These are phyloP conservation scores for Bellardia bayeri DNA, from an alignment of 2,888 invertebrate species.

Conservation along the genomic window DNA sequence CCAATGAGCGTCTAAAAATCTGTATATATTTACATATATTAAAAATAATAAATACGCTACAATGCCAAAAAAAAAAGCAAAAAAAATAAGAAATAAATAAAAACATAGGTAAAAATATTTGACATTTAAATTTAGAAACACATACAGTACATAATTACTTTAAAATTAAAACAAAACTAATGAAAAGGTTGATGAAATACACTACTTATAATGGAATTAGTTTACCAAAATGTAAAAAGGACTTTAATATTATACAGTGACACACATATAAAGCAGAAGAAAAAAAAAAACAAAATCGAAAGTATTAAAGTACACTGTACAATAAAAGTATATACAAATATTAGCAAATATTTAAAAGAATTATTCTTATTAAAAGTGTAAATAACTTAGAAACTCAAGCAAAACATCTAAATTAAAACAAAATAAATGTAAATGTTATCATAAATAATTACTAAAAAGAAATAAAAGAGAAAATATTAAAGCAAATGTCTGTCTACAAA, in stretches of 20 bases:
- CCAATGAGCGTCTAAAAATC: slow-evolving; percentile 77
- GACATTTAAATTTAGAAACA: slow-evolving; percentile 46
- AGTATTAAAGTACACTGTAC: slow-evolving; percentile 65
- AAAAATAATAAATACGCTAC: slow-evolving; percentile 71
- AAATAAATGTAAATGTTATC: slow-evolving; percentile 75
- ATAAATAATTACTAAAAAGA: slow-evolving; percentile 39
- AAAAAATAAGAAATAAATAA: not conserved
- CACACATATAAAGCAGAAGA: slow-evolving; percentile 68
- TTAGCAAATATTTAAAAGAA: slow-evolving; percentile 46
- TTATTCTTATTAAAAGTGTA: slow-evolving; percentile 60
- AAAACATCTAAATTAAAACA: slow-evolving; percentile 51
- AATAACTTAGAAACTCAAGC: slow-evolving; percentile 62
- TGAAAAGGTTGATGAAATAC: slow-evolving; percentile 74
- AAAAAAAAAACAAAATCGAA: slow-evolving; percentile 70
- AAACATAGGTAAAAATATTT: slow-evolving; percentile 37
- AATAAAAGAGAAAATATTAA: slow-evolving; percentile 26
- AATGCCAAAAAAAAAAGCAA: slow-evolving; percentile 57
- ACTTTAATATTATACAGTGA: slow-evolving; percentile 58
- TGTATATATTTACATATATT: slow-evolving; percentile 81
- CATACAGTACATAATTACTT: slow-evolving; percentile 3
- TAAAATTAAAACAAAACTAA: slow-evolving; percentile 56
- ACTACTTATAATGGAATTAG: slow-evolving; percentile 73
- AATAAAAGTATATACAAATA: slow-evolving; percentile 32
- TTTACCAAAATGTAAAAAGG: slow-evolving; percentile 17
- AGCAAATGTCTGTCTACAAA: slow-evolving; percentile 27